Evolutionary conservation across 2,113 vertebrate species (phyloP).

Genomic region (Trematomus loennbergii): DNA sequence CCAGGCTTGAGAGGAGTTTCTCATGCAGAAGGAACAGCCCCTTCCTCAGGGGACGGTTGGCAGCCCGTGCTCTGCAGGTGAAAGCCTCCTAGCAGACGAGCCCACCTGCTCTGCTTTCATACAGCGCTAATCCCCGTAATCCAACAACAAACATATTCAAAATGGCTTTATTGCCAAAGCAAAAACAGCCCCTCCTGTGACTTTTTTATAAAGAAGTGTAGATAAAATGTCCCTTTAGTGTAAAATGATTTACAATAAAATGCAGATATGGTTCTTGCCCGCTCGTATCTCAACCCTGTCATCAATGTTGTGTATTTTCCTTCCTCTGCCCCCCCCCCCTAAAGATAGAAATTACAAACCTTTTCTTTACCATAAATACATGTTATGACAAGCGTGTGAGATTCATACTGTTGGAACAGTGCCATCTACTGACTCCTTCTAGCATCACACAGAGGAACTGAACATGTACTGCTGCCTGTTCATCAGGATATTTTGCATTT

Average conservation of each 20-base stretch:
- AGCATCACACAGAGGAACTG: conserved; percentile 48
- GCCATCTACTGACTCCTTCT: conserved; percentile 63
- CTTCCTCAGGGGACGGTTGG: conserved; percentile 46
- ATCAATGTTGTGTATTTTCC: neutral
- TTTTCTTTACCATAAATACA: conserved; percentile 8
- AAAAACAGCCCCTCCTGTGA: conserved; percentile 25
- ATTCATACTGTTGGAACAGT: conserved; percentile 52
- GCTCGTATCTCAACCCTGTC: neutral
- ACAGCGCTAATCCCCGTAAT: conserved; percentile 42
- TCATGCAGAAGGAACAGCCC: conserved; percentile 61
- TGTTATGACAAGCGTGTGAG: neutral
- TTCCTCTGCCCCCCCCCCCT: neutral
- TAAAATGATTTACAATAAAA: neutral
- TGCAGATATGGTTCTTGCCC: neutral
- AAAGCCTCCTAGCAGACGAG: conserved; percentile 52
- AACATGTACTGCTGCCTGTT: conserved; percentile 30
- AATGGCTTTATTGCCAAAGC: conserved; percentile 17
- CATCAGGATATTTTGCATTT: conserved; percentile 52
- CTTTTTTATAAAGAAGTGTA: neutral
- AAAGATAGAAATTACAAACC: conserved; percentile 19
- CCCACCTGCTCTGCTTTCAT: conserved; percentile 52
- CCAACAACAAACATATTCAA: conserved; percentile 38
- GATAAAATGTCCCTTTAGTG: neutral
- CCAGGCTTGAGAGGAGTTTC: conserved; percentile 58
- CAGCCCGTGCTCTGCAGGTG: conserved; percentile 46